Percentiles rank a stretch among this genome's conserved stretches.
phyloP scores from a whole-genome alignment of 2,113 vertebrate genomes.

The Charina bottae region DNA sequence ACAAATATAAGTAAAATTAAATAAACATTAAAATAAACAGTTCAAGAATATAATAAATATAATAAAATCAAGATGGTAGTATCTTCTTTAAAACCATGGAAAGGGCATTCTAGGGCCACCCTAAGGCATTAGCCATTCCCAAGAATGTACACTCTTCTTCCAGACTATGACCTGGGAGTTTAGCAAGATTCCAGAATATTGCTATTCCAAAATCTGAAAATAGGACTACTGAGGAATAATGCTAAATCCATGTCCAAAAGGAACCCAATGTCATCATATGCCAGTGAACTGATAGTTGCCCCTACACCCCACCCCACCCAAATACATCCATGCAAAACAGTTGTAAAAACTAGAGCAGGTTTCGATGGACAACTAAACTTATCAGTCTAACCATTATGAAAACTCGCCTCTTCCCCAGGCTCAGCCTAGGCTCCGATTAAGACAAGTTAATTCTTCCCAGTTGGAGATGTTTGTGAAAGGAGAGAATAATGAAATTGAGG shows the following conservation, averaged over 20 bases:
- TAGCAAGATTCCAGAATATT: background rate
- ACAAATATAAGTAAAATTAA: too few relatives aligned
- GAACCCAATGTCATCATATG: background rate
- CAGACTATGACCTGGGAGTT: background rate
- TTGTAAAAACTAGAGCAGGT: background rate
- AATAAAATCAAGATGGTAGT: too few relatives aligned
- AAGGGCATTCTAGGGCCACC: too few relatives aligned
- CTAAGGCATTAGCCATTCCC: too few relatives aligned
- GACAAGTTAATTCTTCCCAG: background rate
- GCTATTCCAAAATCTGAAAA: background rate
- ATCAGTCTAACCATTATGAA: background rate
- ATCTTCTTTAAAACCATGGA: too few relatives aligned
- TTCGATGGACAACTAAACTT: background rate
- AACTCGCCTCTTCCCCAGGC: background rate
- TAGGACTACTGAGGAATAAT: background rate
- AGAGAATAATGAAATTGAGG: background rate
- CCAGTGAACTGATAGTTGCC: background rate
- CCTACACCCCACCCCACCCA: background rate
- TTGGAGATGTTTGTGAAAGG: background rate
- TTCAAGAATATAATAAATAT: too few relatives aligned
- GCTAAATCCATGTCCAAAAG: background rate
- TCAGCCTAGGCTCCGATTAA: background rate
- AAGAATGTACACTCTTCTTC: too few relatives aligned
- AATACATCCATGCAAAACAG: background rate
- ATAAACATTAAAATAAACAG: too few relatives aligned